Evolutionary conservation across 2,888 invertebrate genomes (phyloP), one percentile per base, ranked within the genome.

Genomic region (Monochamus alternatus): DNA sequence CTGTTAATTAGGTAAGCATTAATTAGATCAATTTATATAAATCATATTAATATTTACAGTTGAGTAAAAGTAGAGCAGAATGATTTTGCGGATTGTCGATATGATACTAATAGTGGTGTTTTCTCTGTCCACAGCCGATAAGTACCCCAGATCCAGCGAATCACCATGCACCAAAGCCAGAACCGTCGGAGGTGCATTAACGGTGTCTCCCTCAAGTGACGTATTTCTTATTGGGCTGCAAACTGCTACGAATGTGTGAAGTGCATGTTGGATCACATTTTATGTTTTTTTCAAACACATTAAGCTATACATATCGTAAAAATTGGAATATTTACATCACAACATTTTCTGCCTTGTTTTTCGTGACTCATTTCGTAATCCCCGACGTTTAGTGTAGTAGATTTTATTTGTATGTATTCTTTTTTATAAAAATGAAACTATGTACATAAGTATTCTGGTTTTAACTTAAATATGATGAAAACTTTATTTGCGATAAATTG

Each of bases 111-210:
- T 43, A 10, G 38, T 31, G 44, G 2, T 14, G 60, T 68, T 55
- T 55, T 70, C 51, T 52, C 65, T 62, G 70, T 65, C 58, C 51
- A 31, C 92, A 95, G 94, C 95, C 95, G 87, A 93, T 95, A 91
- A 95, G 93, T 92, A 94, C 94, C 88, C 93, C 94, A 88, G 95
- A 95, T 90, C 94, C 94, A 90, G 94, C 94, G 89, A 95, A 95
- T 90, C 95, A 95, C 90, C 94, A 94, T 91, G 90, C 94, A 87
- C 89, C 91, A 89, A 95, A 95, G 90, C 93, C 94, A 89, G 95
- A 95, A 91, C 93, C 94, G 89, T 94, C 95, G 87, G 95, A 95
- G 92, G 95, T 95, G 90, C 95, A 95, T 93, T 95, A 92, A 90
- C 89, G 86, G 79, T 79, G 77, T 79, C 80, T 78, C 76, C 58